Base-by-base conservation (phyloP, 2,113 vertebrate species). In the Elephantulus edwardii region DNA sequence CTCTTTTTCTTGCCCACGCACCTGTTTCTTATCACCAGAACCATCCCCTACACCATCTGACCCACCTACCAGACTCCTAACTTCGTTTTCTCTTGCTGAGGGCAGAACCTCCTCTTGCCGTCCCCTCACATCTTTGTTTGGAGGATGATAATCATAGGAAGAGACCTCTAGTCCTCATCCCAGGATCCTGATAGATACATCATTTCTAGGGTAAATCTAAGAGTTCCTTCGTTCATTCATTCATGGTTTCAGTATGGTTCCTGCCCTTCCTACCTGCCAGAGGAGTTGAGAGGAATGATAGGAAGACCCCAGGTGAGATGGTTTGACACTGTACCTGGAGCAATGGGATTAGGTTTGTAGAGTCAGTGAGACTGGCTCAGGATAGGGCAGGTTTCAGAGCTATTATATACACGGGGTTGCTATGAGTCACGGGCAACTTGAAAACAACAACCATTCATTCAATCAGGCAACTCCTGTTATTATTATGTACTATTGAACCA, bases 11-110 rank as follows among this genome's bases (percentile, higher is more conserved):
- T n/a, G n/a, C n/a, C n/a, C n/a, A n/a, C n/a, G n/a, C 30, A 78
- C 48, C 71, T 86, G 35, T 26, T 26, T 71, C n/a, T 68, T 42
- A 58, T n/a, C 40, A n/a, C 83, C 17, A 79, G 50, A 87, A 89
- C 38, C 14, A n/a, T 40, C 84, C 40, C 26, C 58, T 42, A 24
- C 42, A n/a, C 1, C 46, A 1, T 33, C 38, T 28, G 48, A n/a
- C 35, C 70, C 50, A 60, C 64, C 42, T 22, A 68, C 6, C 12
- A 62, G 4, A 54, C 24, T 52, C 85, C 75, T 48, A n/a, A 38
- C 52, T 26, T 60, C 38, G 24, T 76, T 96, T 94, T 54, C 70
- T 38, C 42, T 76, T 68, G 60, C 50, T 38, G 7, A 86, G 48
- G 28, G 20, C 33, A 92, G 87, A 81, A 95, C 44, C 24, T 35